Percentiles rank a stretch among this genome's conserved stretches.
Evolutionary conservation across 2,888 invertebrate genomes (phyloP).

Genomic region (Synanthedon andrenaeformis): DNA sequence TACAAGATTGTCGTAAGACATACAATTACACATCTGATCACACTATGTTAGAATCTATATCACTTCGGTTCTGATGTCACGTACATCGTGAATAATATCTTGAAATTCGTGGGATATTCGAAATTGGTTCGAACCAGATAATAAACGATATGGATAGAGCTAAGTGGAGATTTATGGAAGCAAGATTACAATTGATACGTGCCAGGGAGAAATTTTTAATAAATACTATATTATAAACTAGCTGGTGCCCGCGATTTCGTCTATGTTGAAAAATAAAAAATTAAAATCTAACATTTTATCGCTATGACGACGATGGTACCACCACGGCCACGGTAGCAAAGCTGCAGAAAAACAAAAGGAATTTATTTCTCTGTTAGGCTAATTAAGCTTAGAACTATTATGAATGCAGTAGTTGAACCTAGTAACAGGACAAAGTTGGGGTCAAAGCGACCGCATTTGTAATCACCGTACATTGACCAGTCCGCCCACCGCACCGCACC

Average conservation of each 20-base stretch:
- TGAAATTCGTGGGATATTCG: constrained; percentile 34
- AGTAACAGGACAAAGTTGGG: neutral
- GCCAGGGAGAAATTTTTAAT: neutral
- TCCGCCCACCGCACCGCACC: too few species aligned
- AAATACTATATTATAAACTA: too few species aligned
- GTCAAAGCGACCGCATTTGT: neutral
- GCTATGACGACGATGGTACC: too few species aligned
- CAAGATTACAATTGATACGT: constrained; percentile 17
- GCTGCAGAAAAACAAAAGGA: neutral
- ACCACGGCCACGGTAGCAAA: too few species aligned
- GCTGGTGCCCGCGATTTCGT: too few species aligned
- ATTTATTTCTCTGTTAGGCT: neutral
- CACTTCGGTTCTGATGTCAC: constrained; percentile 25
- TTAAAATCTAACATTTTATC: too few species aligned
- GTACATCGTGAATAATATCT: constrained; percentile 42
- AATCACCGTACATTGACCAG: neutral
- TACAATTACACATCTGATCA: too few species aligned
- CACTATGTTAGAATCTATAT: too few species aligned
- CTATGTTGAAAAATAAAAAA: too few species aligned
- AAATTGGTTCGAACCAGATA: constrained; percentile 42
- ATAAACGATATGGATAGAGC: constrained; percentile 40
- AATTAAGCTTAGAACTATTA: neutral
- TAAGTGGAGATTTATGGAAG: constrained; percentile 34
- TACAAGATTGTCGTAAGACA: too few species aligned
- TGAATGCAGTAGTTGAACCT: neutral